A percentile compares a stretch with the other conserved stretches of the same genome.
Evolutionary conservation across 2,888 invertebrate species (phyloP).

Genomic region (Boloria euphrosyne): DNA sequence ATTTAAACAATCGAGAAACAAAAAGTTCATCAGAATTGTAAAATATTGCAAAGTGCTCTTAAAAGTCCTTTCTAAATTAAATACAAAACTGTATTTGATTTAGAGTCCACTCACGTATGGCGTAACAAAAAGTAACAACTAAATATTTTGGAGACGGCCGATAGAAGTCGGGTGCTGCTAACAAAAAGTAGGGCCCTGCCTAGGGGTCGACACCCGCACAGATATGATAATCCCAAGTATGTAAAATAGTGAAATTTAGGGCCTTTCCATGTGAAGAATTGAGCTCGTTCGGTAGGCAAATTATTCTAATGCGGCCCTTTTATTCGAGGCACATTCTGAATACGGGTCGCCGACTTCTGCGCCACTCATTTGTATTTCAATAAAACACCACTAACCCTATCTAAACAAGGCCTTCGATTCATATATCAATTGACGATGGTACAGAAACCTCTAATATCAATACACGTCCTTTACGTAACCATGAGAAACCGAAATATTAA

Average conservation of each 20-base stretch:
- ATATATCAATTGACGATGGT: constrained; percentile 54
- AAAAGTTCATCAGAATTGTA: not conserved
- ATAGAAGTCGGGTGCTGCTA: constrained; percentile 77
- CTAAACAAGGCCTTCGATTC: constrained; percentile 73
- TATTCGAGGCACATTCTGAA: constrained; percentile 76
- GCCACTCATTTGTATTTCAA: constrained; percentile 80
- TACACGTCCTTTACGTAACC: not conserved
- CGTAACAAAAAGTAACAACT: constrained; percentile 81
- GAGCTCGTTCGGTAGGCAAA: constrained; percentile 75
- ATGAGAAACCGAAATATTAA: too few species aligned
- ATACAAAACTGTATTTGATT: constrained; percentile 61
- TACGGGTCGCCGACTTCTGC: constrained; percentile 66
- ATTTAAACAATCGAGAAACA: too few species aligned
- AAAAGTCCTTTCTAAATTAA: constrained; percentile 42
- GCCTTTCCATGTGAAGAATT: constrained; percentile 82
- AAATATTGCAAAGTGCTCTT: not conserved
- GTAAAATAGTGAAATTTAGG: constrained; percentile 83
- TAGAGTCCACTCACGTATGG: constrained; percentile 76
- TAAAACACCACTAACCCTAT: constrained; percentile 79
- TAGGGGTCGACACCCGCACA: constrained; percentile 69
- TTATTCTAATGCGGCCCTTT: constrained; percentile 81
- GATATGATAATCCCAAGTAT: constrained; percentile 82
- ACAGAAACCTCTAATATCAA: constrained; percentile 39
- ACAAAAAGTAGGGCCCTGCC: constrained; percentile 71
- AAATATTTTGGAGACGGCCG: constrained; percentile 79